Conservation (phyloP, 2,113 vertebrate genomes). For the Lophotis ruficrista region DNA sequence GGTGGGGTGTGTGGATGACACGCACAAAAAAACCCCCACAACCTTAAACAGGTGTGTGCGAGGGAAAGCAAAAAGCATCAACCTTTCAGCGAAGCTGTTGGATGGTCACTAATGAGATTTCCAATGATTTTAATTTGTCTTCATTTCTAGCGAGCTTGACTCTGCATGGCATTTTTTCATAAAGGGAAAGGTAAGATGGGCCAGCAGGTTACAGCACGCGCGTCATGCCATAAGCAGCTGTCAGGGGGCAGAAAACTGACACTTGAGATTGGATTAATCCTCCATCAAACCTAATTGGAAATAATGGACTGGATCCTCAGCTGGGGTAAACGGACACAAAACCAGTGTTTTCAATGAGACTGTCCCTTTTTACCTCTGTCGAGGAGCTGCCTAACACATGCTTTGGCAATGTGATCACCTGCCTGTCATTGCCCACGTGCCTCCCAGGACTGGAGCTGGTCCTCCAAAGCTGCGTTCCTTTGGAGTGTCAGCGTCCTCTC, state of each 20-base stretch:
- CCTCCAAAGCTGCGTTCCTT: neutral
- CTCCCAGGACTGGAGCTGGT: neutral
- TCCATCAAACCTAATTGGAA: constrained; percentile 8
- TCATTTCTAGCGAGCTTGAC: neutral
- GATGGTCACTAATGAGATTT: constrained; percentile 53
- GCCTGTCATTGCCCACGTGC: accelerated
- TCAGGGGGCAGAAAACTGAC: constrained; percentile 15
- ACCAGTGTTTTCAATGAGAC: neutral
- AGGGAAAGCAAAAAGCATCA: neutral
- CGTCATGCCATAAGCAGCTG: neutral
- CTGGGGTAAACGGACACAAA: neutral
- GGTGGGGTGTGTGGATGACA: too few species aligned
- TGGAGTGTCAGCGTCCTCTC: neutral
- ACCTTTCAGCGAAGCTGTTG: neutral
- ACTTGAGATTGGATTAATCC: neutral
- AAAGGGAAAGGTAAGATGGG: neutral
- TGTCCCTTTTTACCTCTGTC: neutral
- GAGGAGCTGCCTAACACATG: accelerated
- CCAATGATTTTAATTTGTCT: constrained; percentile 43
- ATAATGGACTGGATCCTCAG: neutral
- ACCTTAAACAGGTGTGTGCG: neutral
- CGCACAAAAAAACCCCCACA: neutral
- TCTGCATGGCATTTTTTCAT: constrained; percentile 12
- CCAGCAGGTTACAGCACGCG: neutral
- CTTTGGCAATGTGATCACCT: neutral